Evolutionary conservation across 2,113 vertebrate genomes (phyloP).

Genomic region (Corythornis vintsioides): DNA sequence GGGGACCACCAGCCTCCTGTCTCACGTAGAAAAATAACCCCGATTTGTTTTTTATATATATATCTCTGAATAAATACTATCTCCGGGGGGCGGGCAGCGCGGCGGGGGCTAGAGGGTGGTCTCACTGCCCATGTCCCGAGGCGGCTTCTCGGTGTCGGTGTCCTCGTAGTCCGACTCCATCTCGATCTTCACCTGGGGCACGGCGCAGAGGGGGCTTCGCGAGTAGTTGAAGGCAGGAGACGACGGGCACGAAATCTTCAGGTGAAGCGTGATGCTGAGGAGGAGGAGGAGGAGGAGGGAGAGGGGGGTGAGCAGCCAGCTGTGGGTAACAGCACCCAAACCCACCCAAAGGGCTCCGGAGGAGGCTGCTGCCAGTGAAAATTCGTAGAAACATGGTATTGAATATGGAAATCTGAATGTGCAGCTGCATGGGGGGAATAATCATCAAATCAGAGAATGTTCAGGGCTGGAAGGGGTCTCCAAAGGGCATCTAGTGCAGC

Average conservation of each 20-base stretch:
- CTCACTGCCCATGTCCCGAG: slow-evolving; percentile 84
- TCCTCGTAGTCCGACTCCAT: slow-evolving; percentile 93
- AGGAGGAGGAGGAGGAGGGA: background rate
- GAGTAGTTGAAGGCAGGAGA: slow-evolving; percentile 85
- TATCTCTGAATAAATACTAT: background rate
- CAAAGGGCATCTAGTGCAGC: too few species aligned
- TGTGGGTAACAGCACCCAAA: background rate
- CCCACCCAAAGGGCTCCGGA: background rate
- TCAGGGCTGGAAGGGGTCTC: too few species aligned
- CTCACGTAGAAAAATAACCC: background rate
- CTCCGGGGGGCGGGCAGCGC: background rate
- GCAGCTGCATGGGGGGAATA: background rate
- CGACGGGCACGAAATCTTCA: slow-evolving; percentile 95
- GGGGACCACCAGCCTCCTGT: background rate
- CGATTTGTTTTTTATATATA: background rate
- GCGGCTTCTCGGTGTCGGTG: slow-evolving; percentile 79
- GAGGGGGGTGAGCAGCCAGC: background rate
- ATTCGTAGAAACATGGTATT: rapidly evolving
- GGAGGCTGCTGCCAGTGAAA: background rate
- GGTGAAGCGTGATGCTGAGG: slow-evolving; percentile 92
- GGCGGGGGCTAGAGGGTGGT: slow-evolving; percentile 82
- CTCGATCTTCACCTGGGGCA: slow-evolving; percentile 96
- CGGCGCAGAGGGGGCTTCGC: slow-evolving; percentile 78
- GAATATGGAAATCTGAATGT: rapidly evolving
- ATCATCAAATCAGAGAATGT: background rate